Evolutionary conservation across 2,797 vertebrate species (phyloP).

Genomic region (Euthynnus affinis): DNA sequence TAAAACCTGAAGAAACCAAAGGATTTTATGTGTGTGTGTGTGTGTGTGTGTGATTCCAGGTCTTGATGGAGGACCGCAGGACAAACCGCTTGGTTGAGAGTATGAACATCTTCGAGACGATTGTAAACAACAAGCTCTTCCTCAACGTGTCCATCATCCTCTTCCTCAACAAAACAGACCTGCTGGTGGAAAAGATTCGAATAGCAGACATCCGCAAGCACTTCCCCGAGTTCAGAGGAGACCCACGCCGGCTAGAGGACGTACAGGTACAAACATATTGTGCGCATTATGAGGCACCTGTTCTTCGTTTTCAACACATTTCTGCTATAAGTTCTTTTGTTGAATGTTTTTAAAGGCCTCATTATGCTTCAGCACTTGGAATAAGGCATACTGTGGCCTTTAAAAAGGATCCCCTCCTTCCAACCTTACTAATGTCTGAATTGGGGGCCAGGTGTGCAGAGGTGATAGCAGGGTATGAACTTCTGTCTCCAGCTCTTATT

Average conservation of each 20-base stretch:
- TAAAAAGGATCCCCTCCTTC: no score
- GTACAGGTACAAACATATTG: constrained; percentile 85
- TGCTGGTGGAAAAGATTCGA: constrained; percentile 94
- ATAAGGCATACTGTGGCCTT: no score
- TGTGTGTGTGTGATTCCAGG: constrained; percentile 70
- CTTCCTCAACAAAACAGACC: constrained; percentile 98
- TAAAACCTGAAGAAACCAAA: constrained; percentile 37
- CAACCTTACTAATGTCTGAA: no score
- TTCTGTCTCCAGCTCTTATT: no score
- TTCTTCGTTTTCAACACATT: not conserved
- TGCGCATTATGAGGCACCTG: not conserved
- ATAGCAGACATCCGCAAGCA: constrained; percentile 93
- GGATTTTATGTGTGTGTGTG: constrained; percentile 25
- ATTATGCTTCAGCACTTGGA: no score
- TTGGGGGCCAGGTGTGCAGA: no score
- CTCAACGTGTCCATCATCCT: constrained; percentile 97
- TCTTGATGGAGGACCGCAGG: constrained; percentile 96
- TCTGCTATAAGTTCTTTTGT: not conserved
- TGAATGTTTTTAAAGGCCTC: no score
- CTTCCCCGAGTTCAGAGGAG: constrained; percentile 94
- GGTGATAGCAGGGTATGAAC: no score
- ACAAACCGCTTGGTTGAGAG: constrained; percentile 96
- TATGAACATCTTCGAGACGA: constrained; percentile 99
- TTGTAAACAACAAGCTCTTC: constrained; percentile 99
- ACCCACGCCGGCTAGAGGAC: constrained; percentile 91